Evolutionary conservation across 2,797 vertebrate species (phyloP).

Genomic region (Helicolenus hilgendorfi): DNA sequence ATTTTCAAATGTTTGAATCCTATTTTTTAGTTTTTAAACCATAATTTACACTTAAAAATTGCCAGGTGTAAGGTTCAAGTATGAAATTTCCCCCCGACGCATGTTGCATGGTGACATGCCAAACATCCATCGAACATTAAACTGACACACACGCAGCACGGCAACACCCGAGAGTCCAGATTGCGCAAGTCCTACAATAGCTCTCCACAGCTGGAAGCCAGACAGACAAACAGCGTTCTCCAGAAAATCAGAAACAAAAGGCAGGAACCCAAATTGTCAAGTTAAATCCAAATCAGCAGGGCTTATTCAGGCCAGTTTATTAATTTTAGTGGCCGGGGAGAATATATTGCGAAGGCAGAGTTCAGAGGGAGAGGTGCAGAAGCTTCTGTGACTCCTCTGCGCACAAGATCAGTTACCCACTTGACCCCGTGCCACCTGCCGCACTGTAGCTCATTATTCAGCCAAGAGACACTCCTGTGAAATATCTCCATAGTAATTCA

Average conservation of each 20-base stretch:
- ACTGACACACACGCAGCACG: not conserved
- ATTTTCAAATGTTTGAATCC: not conserved
- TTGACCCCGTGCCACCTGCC: constrained; percentile 9
- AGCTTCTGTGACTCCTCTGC: not conserved
- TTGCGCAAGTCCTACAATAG: not conserved
- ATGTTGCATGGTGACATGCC: not conserved
- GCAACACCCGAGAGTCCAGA: not conserved
- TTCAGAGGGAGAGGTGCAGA: not conserved
- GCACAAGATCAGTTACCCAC: not conserved
- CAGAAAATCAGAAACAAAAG: not conserved
- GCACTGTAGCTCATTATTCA: constrained; percentile 25
- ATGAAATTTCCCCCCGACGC: not conserved
- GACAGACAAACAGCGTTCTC: not conserved
- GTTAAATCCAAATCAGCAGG: not conserved
- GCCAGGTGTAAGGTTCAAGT: not conserved
- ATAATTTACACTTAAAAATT: not conserved
- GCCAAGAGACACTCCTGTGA: constrained; percentile 16
- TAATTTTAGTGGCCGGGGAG: not conserved
- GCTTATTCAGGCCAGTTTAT: not conserved
- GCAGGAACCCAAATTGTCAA: not conserved
- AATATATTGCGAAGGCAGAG: not conserved
- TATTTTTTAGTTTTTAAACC: not conserved
- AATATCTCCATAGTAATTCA: not conserved
- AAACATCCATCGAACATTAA: constrained; percentile 1
- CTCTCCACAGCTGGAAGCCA: not conserved